phyloP scores from a whole-genome alignment of 2,888 invertebrate genomes.

The Ophonus ardosiacus region DNA sequence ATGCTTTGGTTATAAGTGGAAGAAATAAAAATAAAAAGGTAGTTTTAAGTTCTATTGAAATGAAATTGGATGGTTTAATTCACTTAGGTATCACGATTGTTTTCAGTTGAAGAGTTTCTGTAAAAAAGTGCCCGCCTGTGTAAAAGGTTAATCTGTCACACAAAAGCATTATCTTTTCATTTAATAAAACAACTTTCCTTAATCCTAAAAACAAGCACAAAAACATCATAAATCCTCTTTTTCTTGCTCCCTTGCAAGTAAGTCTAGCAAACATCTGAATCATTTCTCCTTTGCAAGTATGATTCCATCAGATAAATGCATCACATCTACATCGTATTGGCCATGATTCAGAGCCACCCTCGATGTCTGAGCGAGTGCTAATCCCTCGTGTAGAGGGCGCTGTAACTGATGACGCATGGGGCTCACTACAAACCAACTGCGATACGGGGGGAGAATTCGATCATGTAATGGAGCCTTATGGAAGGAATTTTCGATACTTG shows the following conservation, averaged over 20 bases:
- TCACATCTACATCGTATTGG: conserved; percentile 18
- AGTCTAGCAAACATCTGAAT: conserved; percentile 32
- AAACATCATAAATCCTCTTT: conserved; percentile 25
- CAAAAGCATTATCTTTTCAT: not conserved
- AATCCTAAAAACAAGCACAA: not conserved
- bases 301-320: conserved; percentile 50
- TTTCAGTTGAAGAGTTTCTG: not conserved
- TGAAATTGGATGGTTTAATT: not conserved
- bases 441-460: conserved; percentile 48
- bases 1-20: no score
- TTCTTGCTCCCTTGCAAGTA: not conserved
- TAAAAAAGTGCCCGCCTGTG: not conserved
- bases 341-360: conserved; percentile 32
- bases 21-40: no score
- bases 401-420: conserved; percentile 56
- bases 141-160: not conserved
- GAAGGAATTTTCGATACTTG: conserved; percentile 20
- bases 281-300: conserved; percentile 44
- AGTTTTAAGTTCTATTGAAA: no score
- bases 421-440: conserved; percentile 33
- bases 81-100: not conserved
- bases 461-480: conserved; percentile 55
- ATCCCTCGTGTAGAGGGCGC: conserved; percentile 45
- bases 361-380: not conserved
- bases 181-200: not conserved